Evolutionary conservation across 2,888 invertebrate genomes (phyloP).

Genomic region (Heliconius ethilla): DNA sequence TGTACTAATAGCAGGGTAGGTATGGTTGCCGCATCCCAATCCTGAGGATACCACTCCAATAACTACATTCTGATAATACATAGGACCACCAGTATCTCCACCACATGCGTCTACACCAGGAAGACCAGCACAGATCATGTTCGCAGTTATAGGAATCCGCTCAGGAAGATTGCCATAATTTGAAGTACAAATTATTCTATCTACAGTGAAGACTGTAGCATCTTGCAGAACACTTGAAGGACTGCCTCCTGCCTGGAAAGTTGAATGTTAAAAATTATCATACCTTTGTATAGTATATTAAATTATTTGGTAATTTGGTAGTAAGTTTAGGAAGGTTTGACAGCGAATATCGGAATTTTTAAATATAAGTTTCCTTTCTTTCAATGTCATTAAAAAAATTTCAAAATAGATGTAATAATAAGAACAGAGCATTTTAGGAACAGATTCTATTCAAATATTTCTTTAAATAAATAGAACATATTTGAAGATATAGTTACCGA

Average conservation of each 20-base stretch:
- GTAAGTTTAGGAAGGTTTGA: too few relatives aligned
- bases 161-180: constrained; percentile 49
- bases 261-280: not conserved
- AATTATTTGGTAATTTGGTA: too few relatives aligned
- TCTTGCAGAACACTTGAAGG: constrained; percentile 50
- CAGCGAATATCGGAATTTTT: too few relatives aligned
- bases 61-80: constrained; percentile 61
- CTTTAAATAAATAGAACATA: too few relatives aligned
- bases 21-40: constrained; percentile 68
- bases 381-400: too few relatives aligned
- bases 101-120: constrained; percentile 61
- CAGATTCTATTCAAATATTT: not conserved
- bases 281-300: not conserved
- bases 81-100: constrained; percentile 78
- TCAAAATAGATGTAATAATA: not conserved
- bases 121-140: constrained; percentile 68
- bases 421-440: not conserved
- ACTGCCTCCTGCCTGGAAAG: constrained; percentile 49
- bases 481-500: too few relatives aligned
- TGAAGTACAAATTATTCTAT: constrained; percentile 52
- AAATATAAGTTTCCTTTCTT: too few relatives aligned
- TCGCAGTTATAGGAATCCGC: constrained; percentile 51
- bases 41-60: constrained; percentile 78
- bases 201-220: constrained; percentile 56
- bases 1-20: constrained; percentile 75